These are phyloP conservation scores for Andrena haemorrhoa DNA, from an alignment of 2,888 invertebrate species.

Conservation along the genomic window DNA sequence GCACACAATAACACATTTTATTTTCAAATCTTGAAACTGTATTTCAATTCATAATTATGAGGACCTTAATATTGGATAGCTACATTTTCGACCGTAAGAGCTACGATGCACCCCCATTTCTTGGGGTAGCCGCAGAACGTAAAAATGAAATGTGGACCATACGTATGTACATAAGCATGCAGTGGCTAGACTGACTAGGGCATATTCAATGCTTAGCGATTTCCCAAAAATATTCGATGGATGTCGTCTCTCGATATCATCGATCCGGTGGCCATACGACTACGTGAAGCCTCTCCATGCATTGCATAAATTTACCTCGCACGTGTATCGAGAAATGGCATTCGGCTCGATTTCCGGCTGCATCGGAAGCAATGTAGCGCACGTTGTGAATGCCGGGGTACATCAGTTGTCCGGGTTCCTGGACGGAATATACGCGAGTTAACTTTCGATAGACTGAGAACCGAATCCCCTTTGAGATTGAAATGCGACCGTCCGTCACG, in stretches of 20 bases:
- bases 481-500: constrained; percentile 28
- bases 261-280: constrained; percentile 15
- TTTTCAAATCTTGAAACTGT: too few relatives aligned
- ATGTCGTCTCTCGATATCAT: constrained; percentile 59
- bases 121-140: background rate
- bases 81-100: too few relatives aligned
- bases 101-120: too few relatives aligned
- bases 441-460: constrained; percentile 56
- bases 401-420: constrained; percentile 88
- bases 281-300: background rate
- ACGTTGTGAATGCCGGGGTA: constrained; percentile 88
- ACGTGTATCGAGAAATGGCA: constrained; percentile 89
- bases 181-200: background rate
- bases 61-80: too few relatives aligned
- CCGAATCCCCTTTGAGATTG: constrained; percentile 48
- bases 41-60: too few relatives aligned
- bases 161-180: background rate
- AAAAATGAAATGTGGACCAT: background rate
- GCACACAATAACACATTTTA: too few relatives aligned
- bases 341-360: constrained; percentile 87
- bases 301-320: constrained; percentile 85
- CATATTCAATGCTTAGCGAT: background rate
- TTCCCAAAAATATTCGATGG: constrained; percentile 26
- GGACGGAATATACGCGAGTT: constrained; percentile 57
- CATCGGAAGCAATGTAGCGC: constrained; percentile 88